Percentiles rank a stretch among this genome's conserved stretches.
These are phyloP conservation scores for Dendrolimus punctatus DNA, from an alignment of 1,140 invertebrate species.

Conservation along the genomic window DNA sequence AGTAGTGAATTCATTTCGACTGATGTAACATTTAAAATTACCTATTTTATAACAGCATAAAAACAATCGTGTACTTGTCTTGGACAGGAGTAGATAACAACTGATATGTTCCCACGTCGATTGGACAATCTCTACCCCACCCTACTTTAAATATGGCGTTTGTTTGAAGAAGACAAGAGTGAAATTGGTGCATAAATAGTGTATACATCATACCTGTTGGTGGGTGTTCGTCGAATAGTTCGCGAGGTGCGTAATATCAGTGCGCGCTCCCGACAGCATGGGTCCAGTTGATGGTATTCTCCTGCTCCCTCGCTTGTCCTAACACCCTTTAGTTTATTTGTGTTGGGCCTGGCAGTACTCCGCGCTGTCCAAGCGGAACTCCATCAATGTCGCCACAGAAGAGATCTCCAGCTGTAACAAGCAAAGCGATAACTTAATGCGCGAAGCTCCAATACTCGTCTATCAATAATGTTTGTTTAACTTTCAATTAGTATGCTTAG, in stretches of 20 bases:
- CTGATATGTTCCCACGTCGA: constrained; percentile 13
- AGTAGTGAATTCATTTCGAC: constrained; percentile 6
- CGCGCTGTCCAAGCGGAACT: constrained; percentile 96
- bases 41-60: constrained; percentile 9
- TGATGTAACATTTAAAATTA: constrained; percentile 12
- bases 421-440: too few species aligned
- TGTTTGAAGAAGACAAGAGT: background rate
- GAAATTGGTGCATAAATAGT: too few species aligned
- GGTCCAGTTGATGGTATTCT: constrained; percentile 33
- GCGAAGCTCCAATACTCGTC: too few species aligned
- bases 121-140: constrained; percentile 12
- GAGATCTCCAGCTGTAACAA: constrained; percentile 67
- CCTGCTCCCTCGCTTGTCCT: constrained; percentile 35
- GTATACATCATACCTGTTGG: constrained; percentile 50
- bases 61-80: constrained; percentile 14
- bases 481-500: background rate
- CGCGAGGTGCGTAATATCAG: constrained; percentile 26
- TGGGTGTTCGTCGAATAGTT: constrained; percentile 37
- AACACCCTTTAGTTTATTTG: constrained; percentile 81
- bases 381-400: constrained; percentile 90
- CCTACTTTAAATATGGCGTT: constrained; percentile 14
- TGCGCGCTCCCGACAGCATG: constrained; percentile 51
- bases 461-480: too few species aligned
- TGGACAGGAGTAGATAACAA: constrained; percentile 24
- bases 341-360: constrained; percentile 97